Evolutionary conservation across 2,888 invertebrate species (phyloP), one percentile per base, ranked within the genome.

Genomic region (Limnephilus lunatus): DNA sequence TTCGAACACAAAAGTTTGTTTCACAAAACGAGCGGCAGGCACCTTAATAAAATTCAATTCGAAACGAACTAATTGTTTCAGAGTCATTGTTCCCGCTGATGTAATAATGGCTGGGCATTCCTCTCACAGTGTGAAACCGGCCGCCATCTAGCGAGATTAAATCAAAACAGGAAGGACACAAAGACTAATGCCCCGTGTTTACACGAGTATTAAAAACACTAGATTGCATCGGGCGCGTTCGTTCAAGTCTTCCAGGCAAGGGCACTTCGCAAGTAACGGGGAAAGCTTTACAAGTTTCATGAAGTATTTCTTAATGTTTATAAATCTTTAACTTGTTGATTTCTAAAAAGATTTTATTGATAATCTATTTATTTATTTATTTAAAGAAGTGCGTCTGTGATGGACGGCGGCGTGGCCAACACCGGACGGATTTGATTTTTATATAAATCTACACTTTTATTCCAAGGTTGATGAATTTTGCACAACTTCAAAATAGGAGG

Each of bases 141-240:
- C n/a, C 90, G 81, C 81, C 89, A 82, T 90, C 90, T 90, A 44
- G 53, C 31, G 90, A 90, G 90, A 90, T 82, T 82, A 90, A 44
- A 90, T 90, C 90, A 31, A 82, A 90, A 82, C 90, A 81, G 80
- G 90, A 90, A 53, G 53, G 82, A 82, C 82, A 90, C 82, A 82
- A 90, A 81, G 90, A 90, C 82, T 90, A 90, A 90, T 90, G 90
- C 82, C 39, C 82, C 25, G 44, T 90, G 90, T 90, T 90, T 90
- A 90, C 90, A 82, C 48, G 81, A 31, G 48, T 30, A 90, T 90
- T 90, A 90, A 82, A 90, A 44, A 68, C 53, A 7, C 25, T 31
- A 90, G 90, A 90, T 90, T 90, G 31, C 48, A 90, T 82, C 90
- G 31, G 68, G 35, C 30, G 83, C 35, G 68, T 25, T 68, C 83